These are phyloP conservation scores for Papilio xuthus DNA, from an alignment of 1,140 invertebrate species.

Conservation along the genomic window DNA sequence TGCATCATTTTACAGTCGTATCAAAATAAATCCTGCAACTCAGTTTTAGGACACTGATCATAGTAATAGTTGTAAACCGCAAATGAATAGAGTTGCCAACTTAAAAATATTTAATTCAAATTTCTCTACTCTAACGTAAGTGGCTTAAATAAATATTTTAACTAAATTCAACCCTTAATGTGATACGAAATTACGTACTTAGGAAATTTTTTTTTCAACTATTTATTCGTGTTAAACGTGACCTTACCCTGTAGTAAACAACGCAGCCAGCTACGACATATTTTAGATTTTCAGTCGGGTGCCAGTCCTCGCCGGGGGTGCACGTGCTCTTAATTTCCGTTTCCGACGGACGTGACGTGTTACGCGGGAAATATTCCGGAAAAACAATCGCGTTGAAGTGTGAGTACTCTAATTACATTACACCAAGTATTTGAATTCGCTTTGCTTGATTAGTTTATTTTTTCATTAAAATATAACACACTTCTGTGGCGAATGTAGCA, in stretches of 20 bases:
- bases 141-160: background rate
- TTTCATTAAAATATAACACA: background rate
- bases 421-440: background rate
- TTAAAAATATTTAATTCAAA: background rate
- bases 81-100: background rate
- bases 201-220: background rate
- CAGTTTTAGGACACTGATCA: no score
- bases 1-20: no score
- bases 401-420: conserved; percentile 13
- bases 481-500: background rate
- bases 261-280: background rate
- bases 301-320: conserved; percentile 18
- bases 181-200: conserved; percentile 9
- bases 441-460: background rate
- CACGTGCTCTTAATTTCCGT: conserved; percentile 1
- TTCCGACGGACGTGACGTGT: conserved; percentile 11
- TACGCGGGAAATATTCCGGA: conserved; percentile 25
- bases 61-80: no score
- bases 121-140: background rate
- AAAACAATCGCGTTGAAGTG: conserved; percentile 15
- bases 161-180: conserved; percentile 2
- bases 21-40: no score
- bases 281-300: conserved; percentile 28
- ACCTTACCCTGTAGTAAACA: conserved; percentile 31
- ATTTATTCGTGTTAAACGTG: conserved; percentile 23